Evolutionary conservation across 2,113 vertebrate species (phyloP).

Genomic region (Lepus americanus): DNA sequence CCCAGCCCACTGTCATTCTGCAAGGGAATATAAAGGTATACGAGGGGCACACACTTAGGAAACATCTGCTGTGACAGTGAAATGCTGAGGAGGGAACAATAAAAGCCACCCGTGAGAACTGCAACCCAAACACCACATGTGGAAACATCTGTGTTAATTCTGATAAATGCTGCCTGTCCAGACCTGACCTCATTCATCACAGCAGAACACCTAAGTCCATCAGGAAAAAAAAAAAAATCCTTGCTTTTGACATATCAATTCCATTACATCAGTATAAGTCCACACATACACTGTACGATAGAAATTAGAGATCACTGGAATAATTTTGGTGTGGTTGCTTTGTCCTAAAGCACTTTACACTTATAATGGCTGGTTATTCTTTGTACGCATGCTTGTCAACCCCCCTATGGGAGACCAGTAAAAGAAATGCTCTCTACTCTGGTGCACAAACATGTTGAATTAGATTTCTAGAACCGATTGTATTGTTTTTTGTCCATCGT

Average conservation of each 20-base stretch:
- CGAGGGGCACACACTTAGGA: slow-evolving; percentile 12
- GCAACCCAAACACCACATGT: slow-evolving; percentile 53
- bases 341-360: background rate
- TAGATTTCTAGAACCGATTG: slow-evolving; percentile 35
- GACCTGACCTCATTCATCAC: slow-evolving; percentile 60
- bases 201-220: slow-evolving; percentile 5
- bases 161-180: background rate
- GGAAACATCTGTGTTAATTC: slow-evolving; percentile 71
- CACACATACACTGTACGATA: background rate
- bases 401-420: slow-evolving; percentile 12
- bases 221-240: background rate
- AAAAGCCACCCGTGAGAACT: slow-evolving; percentile 58
- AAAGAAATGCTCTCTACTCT: slow-evolving; percentile 50
- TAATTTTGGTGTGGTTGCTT: slow-evolving; percentile 11
- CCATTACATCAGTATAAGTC: slow-evolving; percentile 8
- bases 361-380: slow-evolving; percentile 47
- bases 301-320: background rate
- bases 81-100: slow-evolving; percentile 64
- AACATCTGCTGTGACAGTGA: slow-evolving; percentile 46
- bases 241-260: slow-evolving; percentile 36
- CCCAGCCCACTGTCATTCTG: background rate
- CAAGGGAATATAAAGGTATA: background rate
- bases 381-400: background rate
- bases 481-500: slow-evolving; percentile 24
- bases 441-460: background rate